Percentiles rank a stretch among this genome's conserved stretches.
These are phyloP conservation scores for Lamprotornis superbus DNA, from an alignment of 2,113 vertebrate species.

Conservation along the genomic window DNA sequence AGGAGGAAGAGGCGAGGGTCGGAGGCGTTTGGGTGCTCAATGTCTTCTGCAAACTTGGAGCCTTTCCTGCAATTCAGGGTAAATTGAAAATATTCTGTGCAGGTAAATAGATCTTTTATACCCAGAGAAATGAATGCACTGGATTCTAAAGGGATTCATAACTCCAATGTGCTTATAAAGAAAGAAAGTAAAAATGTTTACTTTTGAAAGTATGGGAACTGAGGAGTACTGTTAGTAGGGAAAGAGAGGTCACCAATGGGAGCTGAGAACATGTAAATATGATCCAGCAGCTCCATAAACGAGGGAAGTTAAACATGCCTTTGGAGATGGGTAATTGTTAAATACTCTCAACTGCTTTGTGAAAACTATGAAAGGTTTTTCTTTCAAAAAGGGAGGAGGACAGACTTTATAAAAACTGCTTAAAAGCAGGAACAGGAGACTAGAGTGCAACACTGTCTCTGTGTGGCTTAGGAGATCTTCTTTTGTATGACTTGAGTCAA, in stretches of 20 bases:
- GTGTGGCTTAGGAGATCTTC: neutral
- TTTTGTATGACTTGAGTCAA: neutral
- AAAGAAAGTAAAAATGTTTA: slow-evolving; percentile 43
- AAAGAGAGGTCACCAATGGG: neutral
- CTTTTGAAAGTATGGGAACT: neutral
- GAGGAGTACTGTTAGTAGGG: neutral
- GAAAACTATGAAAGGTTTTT: neutral
- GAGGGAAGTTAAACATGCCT: neutral
- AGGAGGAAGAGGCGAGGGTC: neutral
- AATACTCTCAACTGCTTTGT: neutral
- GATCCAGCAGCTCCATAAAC: neutral
- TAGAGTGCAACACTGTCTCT: neutral
- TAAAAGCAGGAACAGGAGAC: neutral
- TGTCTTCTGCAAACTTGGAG: neutral
- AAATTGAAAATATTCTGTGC: neutral
- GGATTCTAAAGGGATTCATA: slow-evolving; percentile 1
- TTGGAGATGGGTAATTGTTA: neutral
- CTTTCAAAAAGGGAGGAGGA: neutral
- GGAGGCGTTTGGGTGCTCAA: neutral
- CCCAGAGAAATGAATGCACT: neutral
- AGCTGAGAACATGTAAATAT: slow-evolving; percentile 33
- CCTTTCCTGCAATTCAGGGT: neutral
- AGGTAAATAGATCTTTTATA: neutral
- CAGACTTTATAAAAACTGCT: neutral
- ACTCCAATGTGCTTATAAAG: neutral